These are phyloP conservation scores for Caenorhabditis brenneri DNA, from an alignment of 1,140 invertebrate species.

Conservation along the genomic window DNA sequence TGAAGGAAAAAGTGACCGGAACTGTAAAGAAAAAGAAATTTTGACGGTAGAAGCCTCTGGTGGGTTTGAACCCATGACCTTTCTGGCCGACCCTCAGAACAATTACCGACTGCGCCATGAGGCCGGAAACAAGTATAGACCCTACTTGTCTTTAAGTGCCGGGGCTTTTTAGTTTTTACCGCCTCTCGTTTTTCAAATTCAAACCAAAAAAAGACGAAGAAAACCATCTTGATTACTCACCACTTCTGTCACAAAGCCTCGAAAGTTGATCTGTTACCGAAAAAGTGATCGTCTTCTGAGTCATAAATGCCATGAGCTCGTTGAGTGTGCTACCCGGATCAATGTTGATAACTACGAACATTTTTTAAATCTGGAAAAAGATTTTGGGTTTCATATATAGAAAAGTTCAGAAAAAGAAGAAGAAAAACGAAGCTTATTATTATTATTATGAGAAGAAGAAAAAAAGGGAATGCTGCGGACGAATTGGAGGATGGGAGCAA, in stretches of 20 bases:
- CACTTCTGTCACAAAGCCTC: neutral
- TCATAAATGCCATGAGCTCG: constrained; percentile 24
- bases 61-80: no score
- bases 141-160: no score
- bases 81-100: no score
- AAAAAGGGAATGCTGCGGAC: neutral
- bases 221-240: neutral
- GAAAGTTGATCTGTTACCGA: constrained; percentile 9
- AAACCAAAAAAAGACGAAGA: neutral
- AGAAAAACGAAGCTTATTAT: neutral
- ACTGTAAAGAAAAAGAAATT: no score
- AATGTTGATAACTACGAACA: constrained; percentile 22
- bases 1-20: no score
- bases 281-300: constrained; percentile 19
- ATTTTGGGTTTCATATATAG: neutral
- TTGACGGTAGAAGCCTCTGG: no score
- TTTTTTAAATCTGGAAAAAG: constrained; percentile 1
- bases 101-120: no score
- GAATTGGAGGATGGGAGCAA: neutral
- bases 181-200: no score
- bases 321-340: constrained; percentile 5
- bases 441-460: neutral
- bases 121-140: no score
- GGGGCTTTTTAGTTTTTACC: no score
- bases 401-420: neutral